Percentiles rank a stretch among this genome's conserved stretches.
phyloP scores from a whole-genome alignment of 2,888 invertebrate genomes.

The Orchesella flavescens region DNA sequence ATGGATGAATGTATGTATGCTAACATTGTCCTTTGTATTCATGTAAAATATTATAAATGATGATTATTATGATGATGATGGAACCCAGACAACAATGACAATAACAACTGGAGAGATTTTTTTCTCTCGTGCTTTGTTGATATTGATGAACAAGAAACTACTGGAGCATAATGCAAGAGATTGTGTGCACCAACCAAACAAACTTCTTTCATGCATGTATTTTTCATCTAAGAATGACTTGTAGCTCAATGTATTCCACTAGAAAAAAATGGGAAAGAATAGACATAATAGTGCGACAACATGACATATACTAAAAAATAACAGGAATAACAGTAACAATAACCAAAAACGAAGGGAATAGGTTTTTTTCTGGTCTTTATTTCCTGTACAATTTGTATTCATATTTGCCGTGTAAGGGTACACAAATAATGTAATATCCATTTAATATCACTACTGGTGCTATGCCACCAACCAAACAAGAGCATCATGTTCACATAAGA shows the following conservation, averaged over 20 bases:
- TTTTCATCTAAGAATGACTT: conserved; percentile 21
- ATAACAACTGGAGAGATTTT: conserved; percentile 29
- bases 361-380: not conserved
- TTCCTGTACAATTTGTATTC: conserved; percentile 8
- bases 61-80: conserved; percentile 25
- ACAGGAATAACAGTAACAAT: conserved; percentile 1
- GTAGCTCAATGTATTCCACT: not conserved
- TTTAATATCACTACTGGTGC: not conserved
- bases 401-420: not conserved
- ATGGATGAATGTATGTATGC: not conserved
- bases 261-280: not conserved
- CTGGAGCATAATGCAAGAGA: conserved; percentile 57
- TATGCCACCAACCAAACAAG: too few relatives aligned
- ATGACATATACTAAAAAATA: not conserved
- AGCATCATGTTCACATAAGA: conserved; percentile 15
- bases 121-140: conserved; percentile 16
- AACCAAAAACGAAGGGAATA: not conserved
- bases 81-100: conserved; percentile 31
- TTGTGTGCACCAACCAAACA: conserved; percentile 29
- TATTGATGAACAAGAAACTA: conserved; percentile 54
- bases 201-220: conserved; percentile 20
- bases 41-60: conserved; percentile 15
- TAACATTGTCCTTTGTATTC: conserved; percentile 10
- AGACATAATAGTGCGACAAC: not conserved
- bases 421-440: conserved; percentile 33